A percentile compares a stretch with the other conserved stretches of the same genome.
These are phyloP conservation scores for Cerastis rubricosa DNA, from an alignment of 2,888 invertebrate species.

Conservation along the genomic window DNA sequence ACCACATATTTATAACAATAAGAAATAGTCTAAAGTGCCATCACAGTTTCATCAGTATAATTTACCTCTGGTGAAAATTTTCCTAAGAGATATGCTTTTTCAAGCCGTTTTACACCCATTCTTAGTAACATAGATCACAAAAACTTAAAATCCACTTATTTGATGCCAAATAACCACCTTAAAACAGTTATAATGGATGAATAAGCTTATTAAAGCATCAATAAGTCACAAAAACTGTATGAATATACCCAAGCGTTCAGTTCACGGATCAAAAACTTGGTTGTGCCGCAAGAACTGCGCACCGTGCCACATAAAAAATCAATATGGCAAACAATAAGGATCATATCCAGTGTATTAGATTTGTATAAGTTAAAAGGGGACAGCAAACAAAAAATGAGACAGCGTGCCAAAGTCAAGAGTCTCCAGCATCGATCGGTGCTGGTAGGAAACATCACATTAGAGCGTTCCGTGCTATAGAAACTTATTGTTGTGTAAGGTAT, in stretches of 20 bases:
- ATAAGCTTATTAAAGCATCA: slow-evolving; percentile 32
- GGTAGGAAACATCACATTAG: slow-evolving; percentile 68
- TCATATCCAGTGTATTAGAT: slow-evolving; percentile 81
- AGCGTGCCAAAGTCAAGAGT: slow-evolving; percentile 87
- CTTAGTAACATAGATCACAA: slow-evolving; percentile 26
- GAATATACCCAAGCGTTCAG: slow-evolving; percentile 61
- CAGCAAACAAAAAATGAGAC: slow-evolving; percentile 80
- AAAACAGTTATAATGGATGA: slow-evolving; percentile 13
- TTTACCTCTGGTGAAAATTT: slow-evolving; percentile 49
- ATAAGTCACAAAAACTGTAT: slow-evolving; percentile 51
- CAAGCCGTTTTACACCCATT: slow-evolving; percentile 57
- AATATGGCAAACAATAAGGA: slow-evolving; percentile 87
- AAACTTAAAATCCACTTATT: slow-evolving; percentile 21
- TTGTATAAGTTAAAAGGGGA: slow-evolving; percentile 83
- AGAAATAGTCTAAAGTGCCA: background rate
- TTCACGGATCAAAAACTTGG: slow-evolving; percentile 63
- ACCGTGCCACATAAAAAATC: slow-evolving; percentile 84
- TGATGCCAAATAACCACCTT: slow-evolving; percentile 7
- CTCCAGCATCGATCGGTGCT: slow-evolving; percentile 87
- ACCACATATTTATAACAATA: background rate
- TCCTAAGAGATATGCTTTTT: slow-evolving; percentile 29
- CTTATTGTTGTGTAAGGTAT: slow-evolving; percentile 62
- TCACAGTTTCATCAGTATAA: background rate
- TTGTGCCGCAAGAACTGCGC: slow-evolving; percentile 69
- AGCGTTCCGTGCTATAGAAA: slow-evolving; percentile 63